Evolutionary conservation across 1,140 invertebrate genomes (phyloP).

Genomic region (Sogatella furcifera): DNA sequence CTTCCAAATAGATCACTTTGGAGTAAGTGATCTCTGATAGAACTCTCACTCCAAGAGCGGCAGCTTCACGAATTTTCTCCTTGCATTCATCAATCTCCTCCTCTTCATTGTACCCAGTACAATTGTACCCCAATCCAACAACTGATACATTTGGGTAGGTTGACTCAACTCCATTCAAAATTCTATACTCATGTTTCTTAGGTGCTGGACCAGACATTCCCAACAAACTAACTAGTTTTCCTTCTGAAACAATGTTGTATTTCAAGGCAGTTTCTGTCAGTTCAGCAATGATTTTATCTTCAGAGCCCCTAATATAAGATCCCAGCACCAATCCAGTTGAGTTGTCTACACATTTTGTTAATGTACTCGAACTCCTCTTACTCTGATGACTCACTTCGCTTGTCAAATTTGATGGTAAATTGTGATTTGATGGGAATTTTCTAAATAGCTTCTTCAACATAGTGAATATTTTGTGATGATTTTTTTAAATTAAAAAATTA

Average conservation of each 20-base stretch:
- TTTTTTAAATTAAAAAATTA: too few species aligned
- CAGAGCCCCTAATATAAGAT: too few species aligned
- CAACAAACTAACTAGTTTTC: slow-evolving; percentile 18
- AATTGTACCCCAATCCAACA: slow-evolving; percentile 37
- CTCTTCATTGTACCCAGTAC: slow-evolving; percentile 31
- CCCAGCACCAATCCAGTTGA: too few species aligned
- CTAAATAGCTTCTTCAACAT: too few species aligned
- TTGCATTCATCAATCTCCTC: slow-evolving; percentile 38
- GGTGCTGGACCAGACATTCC: slow-evolving; percentile 30
- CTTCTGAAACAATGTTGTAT: slow-evolving; percentile 16
- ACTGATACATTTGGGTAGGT: slow-evolving; percentile 34
- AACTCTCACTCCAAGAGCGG: slow-evolving; percentile 33
- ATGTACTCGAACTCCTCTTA: too few species aligned
- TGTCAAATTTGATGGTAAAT: too few species aligned
- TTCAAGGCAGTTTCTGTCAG: slow-evolving; percentile 10
- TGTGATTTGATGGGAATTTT: too few species aligned
- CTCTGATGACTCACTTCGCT: too few species aligned
- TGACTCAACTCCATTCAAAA: slow-evolving; percentile 33
- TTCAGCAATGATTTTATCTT: background rate
- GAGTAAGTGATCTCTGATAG: slow-evolving; percentile 32
- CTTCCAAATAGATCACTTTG: slow-evolving; percentile 36
- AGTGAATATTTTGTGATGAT: too few species aligned
- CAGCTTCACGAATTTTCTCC: slow-evolving; percentile 37
- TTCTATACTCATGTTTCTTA: slow-evolving; percentile 33
- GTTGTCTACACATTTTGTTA: too few species aligned